These are phyloP conservation scores for Rhagoletis zephyria DNA, from an alignment of 1,140 invertebrate species.

Conservation along the genomic window DNA sequence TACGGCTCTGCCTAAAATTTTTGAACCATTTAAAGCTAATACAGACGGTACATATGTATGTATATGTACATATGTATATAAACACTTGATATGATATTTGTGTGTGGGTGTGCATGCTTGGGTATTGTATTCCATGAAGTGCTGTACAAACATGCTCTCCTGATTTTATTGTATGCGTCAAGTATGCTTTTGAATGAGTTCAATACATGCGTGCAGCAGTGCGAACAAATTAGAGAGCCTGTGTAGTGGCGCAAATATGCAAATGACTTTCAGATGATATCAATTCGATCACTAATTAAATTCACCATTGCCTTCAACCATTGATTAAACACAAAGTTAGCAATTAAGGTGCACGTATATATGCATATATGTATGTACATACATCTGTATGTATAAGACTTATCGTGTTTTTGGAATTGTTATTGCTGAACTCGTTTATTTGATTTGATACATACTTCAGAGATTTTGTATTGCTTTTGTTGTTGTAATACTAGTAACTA, in stretches of 20 bases:
- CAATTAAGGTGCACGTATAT: neutral
- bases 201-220: neutral
- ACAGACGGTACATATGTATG: neutral
- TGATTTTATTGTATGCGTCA: conserved; percentile 6
- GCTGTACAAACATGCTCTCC: neutral
- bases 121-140: neutral
- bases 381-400: neutral
- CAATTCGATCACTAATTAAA: conserved; percentile 48
- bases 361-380: neutral
- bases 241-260: conserved; percentile 39
- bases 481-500: neutral
- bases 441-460: conserved; percentile 17
- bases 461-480: neutral
- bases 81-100: neutral
- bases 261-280: conserved; percentile 40
- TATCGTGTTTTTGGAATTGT: neutral
- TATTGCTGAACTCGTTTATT: neutral
- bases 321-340: conserved; percentile 47
- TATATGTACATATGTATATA: neutral
- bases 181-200: conserved; percentile 20
- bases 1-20: neutral
- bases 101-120: too few species aligned
- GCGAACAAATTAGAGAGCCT: neutral
- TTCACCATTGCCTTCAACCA: conserved; percentile 29
- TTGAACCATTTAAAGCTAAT: neutral